A percentile compares a stretch with the other conserved stretches of the same genome.
These are phyloP conservation scores for Tonatia bakeri DNA, from an alignment of 2,113 vertebrate species.

Conservation along the genomic window DNA sequence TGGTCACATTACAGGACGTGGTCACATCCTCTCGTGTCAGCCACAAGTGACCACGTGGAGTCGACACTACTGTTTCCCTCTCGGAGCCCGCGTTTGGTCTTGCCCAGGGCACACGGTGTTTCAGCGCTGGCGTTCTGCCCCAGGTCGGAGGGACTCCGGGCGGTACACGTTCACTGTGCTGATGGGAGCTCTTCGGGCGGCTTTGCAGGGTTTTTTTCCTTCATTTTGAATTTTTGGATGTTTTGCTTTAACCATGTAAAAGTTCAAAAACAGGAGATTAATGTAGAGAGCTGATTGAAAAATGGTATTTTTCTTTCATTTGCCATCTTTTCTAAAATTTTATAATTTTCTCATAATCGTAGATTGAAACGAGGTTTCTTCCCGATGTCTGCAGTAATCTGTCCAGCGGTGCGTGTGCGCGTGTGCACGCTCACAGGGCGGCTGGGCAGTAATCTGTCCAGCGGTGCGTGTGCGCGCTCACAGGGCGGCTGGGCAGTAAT, in stretches of 20 bases:
- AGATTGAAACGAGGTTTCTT: not conserved
- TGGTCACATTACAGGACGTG: not conserved
- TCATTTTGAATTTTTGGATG: not conserved
- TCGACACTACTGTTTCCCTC: not conserved
- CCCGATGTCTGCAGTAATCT: fast-evolving
- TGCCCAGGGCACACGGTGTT: fast-evolving
- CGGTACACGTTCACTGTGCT: fast-evolving
- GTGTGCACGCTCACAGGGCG: fast-evolving
- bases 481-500: no score
- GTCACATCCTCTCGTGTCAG: not conserved
- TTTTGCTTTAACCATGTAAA: not conserved
- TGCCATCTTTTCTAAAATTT: not conserved
- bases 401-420: fast-evolving
- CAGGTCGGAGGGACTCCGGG: not conserved
- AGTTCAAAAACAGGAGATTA: not conserved
- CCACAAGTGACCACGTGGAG: not conserved
- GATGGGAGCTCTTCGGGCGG: fast-evolving
- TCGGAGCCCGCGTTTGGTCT: not conserved
- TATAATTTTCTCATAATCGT: not conserved
- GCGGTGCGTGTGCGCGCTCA: fast-evolving
- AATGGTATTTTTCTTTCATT: not conserved
- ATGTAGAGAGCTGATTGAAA: not conserved
- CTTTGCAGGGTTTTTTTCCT: not conserved
- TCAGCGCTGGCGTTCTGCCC: no score
- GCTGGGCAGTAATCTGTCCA: no score